Base-by-base conservation (phyloP, 2,888 invertebrate genomes). In the Andricus quercusramuli region DNA sequence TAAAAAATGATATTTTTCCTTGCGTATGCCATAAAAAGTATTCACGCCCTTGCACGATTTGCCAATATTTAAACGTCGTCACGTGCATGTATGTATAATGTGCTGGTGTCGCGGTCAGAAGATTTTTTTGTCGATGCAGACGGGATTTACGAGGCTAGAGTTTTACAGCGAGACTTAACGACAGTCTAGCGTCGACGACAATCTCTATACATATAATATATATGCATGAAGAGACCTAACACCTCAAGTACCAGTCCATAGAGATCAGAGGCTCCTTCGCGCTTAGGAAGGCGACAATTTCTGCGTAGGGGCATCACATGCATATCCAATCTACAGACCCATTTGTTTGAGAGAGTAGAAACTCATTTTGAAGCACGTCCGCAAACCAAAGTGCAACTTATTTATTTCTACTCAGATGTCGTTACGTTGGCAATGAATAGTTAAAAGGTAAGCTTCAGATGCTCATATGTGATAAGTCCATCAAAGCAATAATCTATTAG, bases 111-210 rank as follows among this genome's bases (percentile, higher is more conserved):
- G 66, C 15, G 41, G 67, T 68, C 44, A 25, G 13, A n/a, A 11
- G 25, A 15, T 47, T 44, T 37, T 56, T 76, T 56, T 41, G 37
- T 17, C 44, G 32, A 22, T 56, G 56, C 51, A 82, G 80, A 83
- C 68, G 82, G 84, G 83, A 86, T 85, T 85, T 85, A 84, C 82
- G 80, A 83, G 84, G 51, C 81, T 83, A 79, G 44, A 84, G 83
- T 83, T 83, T 86, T 85, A 66, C 79, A 17, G 13, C 9, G 32
- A n/a, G 29, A 13, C 32, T 74, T 74, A 74, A 56, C 74, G 74
- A 74, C 74, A 56, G 25, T 44, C 44, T 44, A 44, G 44, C 22
- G 22, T 44, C 32, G 17, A 74, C 29, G 29, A 56, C 56, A 51
- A 74, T 56, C 56, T 74, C 74, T 56, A n/a, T 56, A 56, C 32